Evolutionary conservation across 2,797 vertebrate species (phyloP).

Genomic region (Nannoperca obscura): DNA sequence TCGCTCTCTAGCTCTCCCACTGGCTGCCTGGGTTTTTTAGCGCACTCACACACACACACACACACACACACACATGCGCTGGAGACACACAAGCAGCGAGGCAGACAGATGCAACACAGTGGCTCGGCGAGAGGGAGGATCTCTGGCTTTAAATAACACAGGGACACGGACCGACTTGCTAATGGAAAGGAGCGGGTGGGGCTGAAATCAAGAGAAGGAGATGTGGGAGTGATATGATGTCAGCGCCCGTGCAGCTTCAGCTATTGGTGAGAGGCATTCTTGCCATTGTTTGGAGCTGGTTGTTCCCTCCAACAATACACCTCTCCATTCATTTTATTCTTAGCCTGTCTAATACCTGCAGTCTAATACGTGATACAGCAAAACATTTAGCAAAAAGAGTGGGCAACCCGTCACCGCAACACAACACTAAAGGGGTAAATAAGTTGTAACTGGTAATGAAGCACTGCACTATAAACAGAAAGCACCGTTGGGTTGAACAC

Average conservation of each 20-base stretch:
- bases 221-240: constrained; percentile 84
- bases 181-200: constrained; percentile 81
- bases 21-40: constrained; percentile 78
- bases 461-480: constrained; percentile 1
- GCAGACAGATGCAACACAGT: constrained; percentile 84
- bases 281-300: constrained; percentile 57
- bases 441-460: constrained; percentile 3
- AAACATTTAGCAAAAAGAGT: neutral
- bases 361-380: constrained; percentile 24
- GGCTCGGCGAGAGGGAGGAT: constrained; percentile 78
- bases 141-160: constrained; percentile 86
- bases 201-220: constrained; percentile 74
- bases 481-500: constrained; percentile 4
- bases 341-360: constrained; percentile 45
- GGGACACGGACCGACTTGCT: constrained; percentile 82
- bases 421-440: constrained; percentile 19
- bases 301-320: constrained; percentile 49
- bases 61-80: constrained; percentile 19
- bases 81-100: constrained; percentile 74
- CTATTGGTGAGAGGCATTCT: constrained; percentile 68
- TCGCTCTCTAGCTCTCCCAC: constrained; percentile 79
- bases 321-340: constrained; percentile 58
- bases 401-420: neutral
- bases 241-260: constrained; percentile 75
- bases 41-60: constrained; percentile 69